A percentile compares a stretch with the other conserved stretches of the same genome.
phyloP scores from a whole-genome alignment of 2,113 vertebrate genomes.

The Puma concolor region DNA sequence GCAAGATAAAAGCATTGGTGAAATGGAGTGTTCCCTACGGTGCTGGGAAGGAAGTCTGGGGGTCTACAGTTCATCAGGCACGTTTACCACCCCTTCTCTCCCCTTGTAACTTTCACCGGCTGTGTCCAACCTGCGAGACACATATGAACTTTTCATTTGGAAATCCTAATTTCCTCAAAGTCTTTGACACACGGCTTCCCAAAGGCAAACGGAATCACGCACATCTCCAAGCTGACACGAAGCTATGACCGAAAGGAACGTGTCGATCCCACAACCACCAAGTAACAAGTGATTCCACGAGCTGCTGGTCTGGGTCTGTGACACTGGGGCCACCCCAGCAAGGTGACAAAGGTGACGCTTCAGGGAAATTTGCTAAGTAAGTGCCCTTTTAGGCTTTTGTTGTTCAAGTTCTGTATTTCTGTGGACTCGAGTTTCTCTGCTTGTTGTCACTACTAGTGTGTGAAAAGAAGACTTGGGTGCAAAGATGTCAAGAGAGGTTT shows the following conservation, averaged over 20 bases:
- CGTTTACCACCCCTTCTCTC: slow-evolving; percentile 41
- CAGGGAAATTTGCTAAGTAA: rapidly evolving
- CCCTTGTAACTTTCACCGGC: slow-evolving; percentile 13
- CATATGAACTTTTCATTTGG: slow-evolving; percentile 58
- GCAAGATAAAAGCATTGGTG: no score
- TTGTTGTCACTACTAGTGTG: not conserved
- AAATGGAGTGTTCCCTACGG: not conserved
- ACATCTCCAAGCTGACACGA: slow-evolving; percentile 50
- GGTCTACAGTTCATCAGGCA: slow-evolving; percentile 59
- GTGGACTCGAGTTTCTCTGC: not conserved
- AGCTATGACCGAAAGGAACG: slow-evolving; percentile 45
- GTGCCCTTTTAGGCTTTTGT: rapidly evolving
- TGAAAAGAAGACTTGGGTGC: not conserved
- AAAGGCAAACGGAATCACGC: slow-evolving; percentile 47
- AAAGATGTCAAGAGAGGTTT: not conserved
- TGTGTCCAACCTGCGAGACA: not conserved
- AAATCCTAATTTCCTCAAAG: slow-evolving; percentile 71
- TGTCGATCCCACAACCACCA: not conserved
- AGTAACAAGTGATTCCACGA: not conserved
- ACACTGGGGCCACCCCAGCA: not conserved
- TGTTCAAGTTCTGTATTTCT: not conserved
- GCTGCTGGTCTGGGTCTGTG: not conserved
- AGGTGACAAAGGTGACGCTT: rapidly evolving
- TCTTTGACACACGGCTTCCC: slow-evolving; percentile 10
- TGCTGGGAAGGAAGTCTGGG: slow-evolving; percentile 44